Percentiles rank a stretch among this genome's conserved stretches.
Evolutionary conservation across 2,888 invertebrate species (phyloP).

Genomic region (Nudaria mundana): DNA sequence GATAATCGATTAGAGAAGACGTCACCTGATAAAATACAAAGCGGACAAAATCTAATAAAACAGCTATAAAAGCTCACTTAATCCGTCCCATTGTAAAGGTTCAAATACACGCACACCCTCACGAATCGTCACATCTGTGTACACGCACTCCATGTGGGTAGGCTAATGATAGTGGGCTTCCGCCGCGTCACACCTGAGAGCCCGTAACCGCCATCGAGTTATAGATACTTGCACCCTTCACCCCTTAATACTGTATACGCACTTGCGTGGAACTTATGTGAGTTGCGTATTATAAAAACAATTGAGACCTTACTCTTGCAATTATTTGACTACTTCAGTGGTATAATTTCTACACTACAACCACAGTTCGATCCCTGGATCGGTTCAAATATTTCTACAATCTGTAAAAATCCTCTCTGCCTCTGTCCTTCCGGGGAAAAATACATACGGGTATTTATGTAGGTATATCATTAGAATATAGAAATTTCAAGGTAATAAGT

Average conservation of each 20-base stretch:
- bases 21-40: not conserved
- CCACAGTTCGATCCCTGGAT: too few species aligned
- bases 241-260: slow-evolving; percentile 60
- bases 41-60: slow-evolving; percentile 11
- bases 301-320: too few species aligned
- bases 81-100: slow-evolving; percentile 58
- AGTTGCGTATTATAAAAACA: slow-evolving; percentile 35
- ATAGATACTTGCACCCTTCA: slow-evolving; percentile 70
- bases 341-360: too few species aligned
- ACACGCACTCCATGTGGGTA: slow-evolving; percentile 66
- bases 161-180: slow-evolving; percentile 79
- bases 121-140: slow-evolving; percentile 47
- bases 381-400: too few species aligned
- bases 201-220: slow-evolving; percentile 76
- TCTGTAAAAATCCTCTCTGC: too few species aligned
- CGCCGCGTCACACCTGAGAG: slow-evolving; percentile 81
- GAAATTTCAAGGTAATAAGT: too few species aligned
- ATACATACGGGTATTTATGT: too few species aligned
- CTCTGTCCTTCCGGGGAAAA: too few species aligned
- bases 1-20: too few species aligned
- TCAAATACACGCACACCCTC: slow-evolving; percentile 42
- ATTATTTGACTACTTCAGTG: too few species aligned
- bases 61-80: slow-evolving; percentile 40
- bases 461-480: too few species aligned
- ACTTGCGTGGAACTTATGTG: slow-evolving; percentile 39